Conservation (phyloP, 2,797 vertebrate species). For the Dicrostonyx torquatus region DNA sequence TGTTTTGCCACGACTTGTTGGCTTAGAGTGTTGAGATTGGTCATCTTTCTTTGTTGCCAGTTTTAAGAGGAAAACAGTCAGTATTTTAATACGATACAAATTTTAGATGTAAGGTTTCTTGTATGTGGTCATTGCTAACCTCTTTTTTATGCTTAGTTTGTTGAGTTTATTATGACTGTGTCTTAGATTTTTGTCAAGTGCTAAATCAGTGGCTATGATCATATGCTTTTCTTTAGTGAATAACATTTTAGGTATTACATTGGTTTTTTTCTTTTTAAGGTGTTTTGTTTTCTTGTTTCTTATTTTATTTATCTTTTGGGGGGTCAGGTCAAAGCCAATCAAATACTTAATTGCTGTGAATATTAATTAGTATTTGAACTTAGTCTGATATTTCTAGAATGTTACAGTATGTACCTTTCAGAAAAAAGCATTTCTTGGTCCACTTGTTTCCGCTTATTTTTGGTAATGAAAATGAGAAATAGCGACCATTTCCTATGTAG, state of each 20-base stretch:
- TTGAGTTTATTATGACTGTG: constrained; percentile 15
- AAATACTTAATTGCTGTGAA: constrained; percentile 30
- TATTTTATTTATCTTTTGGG: not conserved
- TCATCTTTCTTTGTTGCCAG: not conserved
- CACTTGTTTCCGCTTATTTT: constrained; percentile 12
- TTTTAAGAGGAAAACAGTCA: not conserved
- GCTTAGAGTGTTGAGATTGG: not conserved
- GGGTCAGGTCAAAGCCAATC: not conserved
- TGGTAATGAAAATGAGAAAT: not conserved
- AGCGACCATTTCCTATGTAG: not conserved
- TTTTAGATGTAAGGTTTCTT: not conserved
- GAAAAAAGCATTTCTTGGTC: constrained; percentile 12
- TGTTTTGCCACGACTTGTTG: not conserved
- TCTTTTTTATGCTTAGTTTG: not conserved
- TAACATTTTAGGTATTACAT: not conserved
- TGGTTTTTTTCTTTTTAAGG: not conserved
- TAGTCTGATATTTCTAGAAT: constrained; percentile 31
- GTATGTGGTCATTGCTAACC: not conserved
- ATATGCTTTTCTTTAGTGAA: not conserved
- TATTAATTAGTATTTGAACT: constrained; percentile 28
- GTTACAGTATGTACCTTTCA: constrained; percentile 4
- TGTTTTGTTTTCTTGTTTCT: not conserved
- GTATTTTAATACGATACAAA: not conserved
- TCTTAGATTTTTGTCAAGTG: constrained; percentile 29
- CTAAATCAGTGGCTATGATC: not conserved